Conservation (phyloP, 2,797 vertebrate species). For the Tiaroga cobitis region DNA sequence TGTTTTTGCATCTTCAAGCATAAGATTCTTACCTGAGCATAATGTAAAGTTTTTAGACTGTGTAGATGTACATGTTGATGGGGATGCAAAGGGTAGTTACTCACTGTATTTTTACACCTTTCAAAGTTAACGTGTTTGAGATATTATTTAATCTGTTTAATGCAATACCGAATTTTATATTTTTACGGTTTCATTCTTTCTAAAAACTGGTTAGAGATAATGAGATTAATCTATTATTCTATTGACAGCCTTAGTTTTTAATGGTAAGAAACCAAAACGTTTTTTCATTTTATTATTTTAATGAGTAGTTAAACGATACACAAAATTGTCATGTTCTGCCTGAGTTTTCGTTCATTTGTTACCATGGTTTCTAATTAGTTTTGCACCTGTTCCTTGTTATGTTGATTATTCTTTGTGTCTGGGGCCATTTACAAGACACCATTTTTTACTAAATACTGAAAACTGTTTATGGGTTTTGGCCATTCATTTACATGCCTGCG, state of each 20-base stretch:
- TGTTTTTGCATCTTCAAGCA: slow-evolving; percentile 14
- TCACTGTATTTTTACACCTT: background rate
- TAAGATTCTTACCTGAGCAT: background rate
- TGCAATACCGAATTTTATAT: background rate
- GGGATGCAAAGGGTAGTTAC: background rate
- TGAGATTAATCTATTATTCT: background rate
- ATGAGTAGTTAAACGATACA: background rate
- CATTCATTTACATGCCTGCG: background rate
- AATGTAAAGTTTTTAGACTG: background rate
- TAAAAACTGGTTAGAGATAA: background rate
- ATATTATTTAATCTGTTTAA: background rate
- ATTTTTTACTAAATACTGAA: background rate
- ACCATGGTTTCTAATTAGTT: background rate
- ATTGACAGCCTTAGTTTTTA: background rate
- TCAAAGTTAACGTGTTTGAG: background rate
- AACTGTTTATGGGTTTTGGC: background rate
- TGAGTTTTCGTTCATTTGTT: background rate
- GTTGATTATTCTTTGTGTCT: background rate
- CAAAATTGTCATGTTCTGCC: no score
- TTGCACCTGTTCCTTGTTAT: background rate
- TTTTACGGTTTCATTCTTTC: background rate
- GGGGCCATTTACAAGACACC: no score
- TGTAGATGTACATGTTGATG: background rate
- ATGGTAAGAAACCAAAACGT: background rate
- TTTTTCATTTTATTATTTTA: background rate